Evolutionary conservation across 2,888 invertebrate species (phyloP), one percentile per base, ranked within the genome.

Genomic region (Synergus japonicus): DNA sequence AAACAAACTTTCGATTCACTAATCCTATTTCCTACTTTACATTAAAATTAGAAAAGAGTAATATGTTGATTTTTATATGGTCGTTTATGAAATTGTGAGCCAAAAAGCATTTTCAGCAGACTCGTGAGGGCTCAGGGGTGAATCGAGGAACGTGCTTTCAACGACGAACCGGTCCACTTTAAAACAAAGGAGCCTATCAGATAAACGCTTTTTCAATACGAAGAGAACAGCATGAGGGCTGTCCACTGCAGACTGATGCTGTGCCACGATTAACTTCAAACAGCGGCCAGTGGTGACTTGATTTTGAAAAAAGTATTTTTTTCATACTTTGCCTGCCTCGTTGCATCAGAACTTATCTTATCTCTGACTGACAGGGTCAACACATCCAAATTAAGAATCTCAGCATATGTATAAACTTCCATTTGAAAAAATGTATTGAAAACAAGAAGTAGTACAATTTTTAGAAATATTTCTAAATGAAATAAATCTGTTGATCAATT

Each of bases 221-320:
- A 82, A 82, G 86, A 86, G 82, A 82, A 84, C 83, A 79, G 86
- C 89, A 91, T 92, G 92, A 90, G 92, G 92, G 92, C 91, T 92
- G 92, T 92, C 92, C 92, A 91, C 87, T 83, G 89, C 92, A 92
- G 91, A 86, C 89, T 89, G 92, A 92, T 92, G 89, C 86, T 86
- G 89, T 88, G 89, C 86, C 81, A 85, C 85, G 92, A 92, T 92
- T 91, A 92, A 91, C 91, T 90, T 90, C 88, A 90, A 90, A 90
- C 89, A 86, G 83, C 87, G 89, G 89, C 89, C 89, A 84, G 88
- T 83, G 79, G 77, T 79, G 78, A 78, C 83, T 82, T 84, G 82
- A 81, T 82, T 82, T 83, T 80, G 79, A 76, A 80, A 77, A 82
- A 76, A 60, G 60, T 67, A 78, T 81, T 80, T 81, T 84, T 82